Conservation (phyloP, 2,888 invertebrate species). For the Drosophila yooni region DNA sequence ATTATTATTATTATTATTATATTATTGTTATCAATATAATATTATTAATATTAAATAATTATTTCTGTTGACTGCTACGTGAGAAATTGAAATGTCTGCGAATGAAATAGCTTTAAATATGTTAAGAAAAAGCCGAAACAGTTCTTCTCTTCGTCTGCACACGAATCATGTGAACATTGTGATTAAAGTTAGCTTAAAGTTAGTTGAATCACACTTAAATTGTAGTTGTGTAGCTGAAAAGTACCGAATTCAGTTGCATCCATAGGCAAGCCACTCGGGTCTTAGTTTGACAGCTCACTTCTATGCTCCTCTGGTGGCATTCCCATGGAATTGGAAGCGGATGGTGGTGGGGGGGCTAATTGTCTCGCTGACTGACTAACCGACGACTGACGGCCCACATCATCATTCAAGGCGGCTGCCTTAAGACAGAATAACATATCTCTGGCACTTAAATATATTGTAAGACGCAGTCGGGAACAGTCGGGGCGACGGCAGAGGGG, state of each 20-base stretch:
- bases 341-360: slow-evolving; percentile 5
- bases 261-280: slow-evolving; percentile 16
- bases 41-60: too few species aligned
- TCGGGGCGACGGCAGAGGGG: not conserved
- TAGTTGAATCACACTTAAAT: not conserved
- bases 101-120: too few species aligned
- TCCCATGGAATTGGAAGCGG: not conserved
- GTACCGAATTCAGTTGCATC: not conserved
- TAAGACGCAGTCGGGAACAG: not conserved
- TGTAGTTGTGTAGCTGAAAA: not conserved
- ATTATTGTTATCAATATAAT: too few species aligned
- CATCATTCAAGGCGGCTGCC: slow-evolving; percentile 43
- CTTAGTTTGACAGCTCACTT: slow-evolving; percentile 18
- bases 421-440: slow-evolving; percentile 12
- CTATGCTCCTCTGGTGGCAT: not conserved
- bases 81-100: too few species aligned
- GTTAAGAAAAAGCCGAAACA: too few species aligned
- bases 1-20: too few species aligned
- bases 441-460: slow-evolving; percentile 40
- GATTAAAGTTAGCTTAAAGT: not conserved
- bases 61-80: too few species aligned
- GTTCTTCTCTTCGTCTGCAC: not conserved
- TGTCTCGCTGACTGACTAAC: slow-evolving; percentile 44
- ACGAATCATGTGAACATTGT: not conserved
- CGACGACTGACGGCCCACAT: slow-evolving; percentile 46